Evolutionary conservation across 92 coral and sea anemone species (phyloP), one percentile per base, ranked within the genome.

Genomic region (Palythoa grandiflora): DNA sequence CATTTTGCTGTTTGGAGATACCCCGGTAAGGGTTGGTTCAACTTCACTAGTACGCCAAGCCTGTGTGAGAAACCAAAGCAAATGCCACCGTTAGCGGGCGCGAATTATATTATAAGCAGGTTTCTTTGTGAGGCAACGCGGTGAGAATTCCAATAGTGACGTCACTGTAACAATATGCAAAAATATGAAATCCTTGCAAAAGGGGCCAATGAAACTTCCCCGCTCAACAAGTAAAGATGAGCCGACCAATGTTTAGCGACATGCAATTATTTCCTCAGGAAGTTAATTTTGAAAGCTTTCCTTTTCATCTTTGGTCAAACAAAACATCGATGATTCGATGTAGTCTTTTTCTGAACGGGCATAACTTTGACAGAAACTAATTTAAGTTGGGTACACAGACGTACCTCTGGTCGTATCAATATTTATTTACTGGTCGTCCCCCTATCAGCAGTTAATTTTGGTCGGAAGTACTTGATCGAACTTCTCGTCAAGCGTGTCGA

Each of bases 391-490:
- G 55, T 37, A 66, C 86, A 66, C 86, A 66, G 76, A 81, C 36
- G 86, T 48, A 66, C 10, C 60, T 81, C 73, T 20, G 17, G 28
- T 13, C 66, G 76, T 81, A 44, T 70, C 53, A 92, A 92, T 92
- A 92, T 92, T 92, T 77, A 87, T 85, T 77, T 87, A 88, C 91
- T 92, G 91, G 65, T 76, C 91, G 79, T 85, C 84, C 91, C 93
- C 91, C 91, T 83, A 80, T 76, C 84, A 92, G 89, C 73, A 54
- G 48, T 28, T 57, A 63, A 84, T 83, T 84, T 87, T 77, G 91
- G 88, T 92, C 91, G 95, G 95, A 92, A 92, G 91, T 78, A 80
- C 77, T 73, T 83, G 91, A 87, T 92, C 68, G 73, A 85, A 66
- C 75, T 65, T 81, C 38, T 80, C 75, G 10, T 47, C 75, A 66